A percentile compares a stretch with the other conserved stretches of the same genome.
Evolutionary conservation across 92 coral and sea anemone species (phyloP).

Genomic region (Epizoanthus ramosus): DNA sequence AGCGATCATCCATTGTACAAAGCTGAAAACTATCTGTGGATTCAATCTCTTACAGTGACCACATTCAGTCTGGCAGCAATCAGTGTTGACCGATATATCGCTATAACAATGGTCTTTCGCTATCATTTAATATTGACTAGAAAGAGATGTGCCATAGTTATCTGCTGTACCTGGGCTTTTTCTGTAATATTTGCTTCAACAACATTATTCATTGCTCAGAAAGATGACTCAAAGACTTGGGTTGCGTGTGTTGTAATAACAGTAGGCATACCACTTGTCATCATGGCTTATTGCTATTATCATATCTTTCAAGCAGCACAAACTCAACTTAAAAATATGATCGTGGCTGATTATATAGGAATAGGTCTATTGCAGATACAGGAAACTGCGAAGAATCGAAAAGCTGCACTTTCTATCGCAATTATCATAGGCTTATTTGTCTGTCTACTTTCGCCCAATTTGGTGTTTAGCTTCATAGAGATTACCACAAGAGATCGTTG

Average conservation of each 20-base stretch:
- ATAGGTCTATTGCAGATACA: neutral
- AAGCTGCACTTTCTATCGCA: slow-evolving; percentile 56
- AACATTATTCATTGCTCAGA: slow-evolving; percentile 20
- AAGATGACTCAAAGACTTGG: slow-evolving; percentile 33
- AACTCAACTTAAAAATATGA: slow-evolving; percentile 12
- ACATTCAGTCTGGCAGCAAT: slow-evolving; percentile 61
- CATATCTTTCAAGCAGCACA: slow-evolving; percentile 40
- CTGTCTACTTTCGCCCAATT: slow-evolving; percentile 53
- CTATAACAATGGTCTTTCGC: slow-evolving; percentile 49
- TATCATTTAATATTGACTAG: slow-evolving; percentile 39
- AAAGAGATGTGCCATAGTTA: slow-evolving; percentile 24
- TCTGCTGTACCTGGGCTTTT: slow-evolving; percentile 37
- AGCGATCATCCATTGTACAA: slow-evolving; percentile 52
- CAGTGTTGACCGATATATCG: slow-evolving; percentile 57
- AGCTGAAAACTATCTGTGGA: slow-evolving; percentile 55
- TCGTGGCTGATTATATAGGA: neutral
- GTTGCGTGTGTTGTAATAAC: slow-evolving; percentile 28
- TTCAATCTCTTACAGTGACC: slow-evolving; percentile 53
- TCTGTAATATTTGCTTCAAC: slow-evolving; percentile 42
- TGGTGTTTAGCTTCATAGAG: slow-evolving; percentile 58
- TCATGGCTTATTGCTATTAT: slow-evolving; percentile 52
- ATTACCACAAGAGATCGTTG: slow-evolving; percentile 41
- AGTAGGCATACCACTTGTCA: slow-evolving; percentile 45
- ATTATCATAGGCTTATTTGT: slow-evolving; percentile 55
- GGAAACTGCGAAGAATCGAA: slow-evolving; percentile 32